phyloP scores from a whole-genome alignment of 2,113 vertebrate species.

The Pantherophis guttatus region DNA sequence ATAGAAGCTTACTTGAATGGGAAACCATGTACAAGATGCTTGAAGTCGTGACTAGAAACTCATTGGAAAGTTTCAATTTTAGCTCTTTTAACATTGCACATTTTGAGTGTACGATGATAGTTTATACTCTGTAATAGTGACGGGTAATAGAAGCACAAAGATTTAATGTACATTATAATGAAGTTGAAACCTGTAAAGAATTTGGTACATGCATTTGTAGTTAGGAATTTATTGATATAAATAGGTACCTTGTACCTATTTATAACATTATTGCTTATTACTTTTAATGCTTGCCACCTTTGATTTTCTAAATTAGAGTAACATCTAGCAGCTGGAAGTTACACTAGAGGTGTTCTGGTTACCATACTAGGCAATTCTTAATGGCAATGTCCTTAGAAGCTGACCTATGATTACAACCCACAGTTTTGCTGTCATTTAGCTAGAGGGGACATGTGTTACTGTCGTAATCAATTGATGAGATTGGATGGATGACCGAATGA shows the following conservation, averaged over 20 bases:
- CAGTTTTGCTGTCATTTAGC: conserved; percentile 67
- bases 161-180: neutral
- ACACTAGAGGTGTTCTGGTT: conserved; percentile 21
- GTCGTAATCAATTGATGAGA: conserved; percentile 66
- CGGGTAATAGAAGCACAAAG: neutral
- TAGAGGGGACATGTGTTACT: conserved; percentile 65
- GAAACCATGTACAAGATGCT: neutral
- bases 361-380: conserved; percentile 48
- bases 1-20: neutral
- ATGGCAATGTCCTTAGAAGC: conserved; percentile 55
- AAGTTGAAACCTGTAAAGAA: neutral
- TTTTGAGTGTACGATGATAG: neutral
- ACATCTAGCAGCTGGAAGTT: conserved; percentile 14
- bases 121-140: neutral
- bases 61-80: neutral
- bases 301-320: neutral
- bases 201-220: neutral
- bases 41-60: neutral
- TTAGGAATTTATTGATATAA: neutral
- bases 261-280: neutral
- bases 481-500: conserved; percentile 67
- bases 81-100: neutral
- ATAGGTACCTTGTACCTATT: neutral
- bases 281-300: neutral
- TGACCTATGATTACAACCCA: conserved; percentile 64